These are phyloP conservation scores for Stenotaenia linearis DNA, from an alignment of 2,888 invertebrate species.

Conservation along the genomic window DNA sequence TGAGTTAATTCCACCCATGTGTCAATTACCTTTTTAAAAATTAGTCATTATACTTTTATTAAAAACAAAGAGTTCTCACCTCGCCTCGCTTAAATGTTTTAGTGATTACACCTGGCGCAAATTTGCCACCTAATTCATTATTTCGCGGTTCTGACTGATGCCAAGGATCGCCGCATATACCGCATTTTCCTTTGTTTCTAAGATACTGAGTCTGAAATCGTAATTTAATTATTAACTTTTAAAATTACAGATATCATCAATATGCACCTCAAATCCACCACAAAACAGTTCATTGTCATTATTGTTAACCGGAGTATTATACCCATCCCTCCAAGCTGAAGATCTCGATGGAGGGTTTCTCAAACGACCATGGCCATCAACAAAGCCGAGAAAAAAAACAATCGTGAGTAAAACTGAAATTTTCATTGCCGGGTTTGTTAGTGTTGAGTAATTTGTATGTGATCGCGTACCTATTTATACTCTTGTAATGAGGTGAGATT, in stretches of 20 bases:
- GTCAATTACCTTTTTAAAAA: background rate
- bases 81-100: slow-evolving; percentile 76
- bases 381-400: background rate
- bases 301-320: slow-evolving; percentile 47
- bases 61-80: background rate
- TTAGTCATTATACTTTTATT: background rate
- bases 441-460: background rate
- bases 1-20: slow-evolving; percentile 8
- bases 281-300: slow-evolving; percentile 43
- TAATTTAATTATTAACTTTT: no score
- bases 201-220: slow-evolving; percentile 62
- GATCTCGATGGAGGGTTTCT: slow-evolving; percentile 42
- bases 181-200: slow-evolving; percentile 72
- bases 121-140: slow-evolving; percentile 82
- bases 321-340: slow-evolving; percentile 59
- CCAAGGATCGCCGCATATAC: slow-evolving; percentile 81
- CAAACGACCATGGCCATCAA: slow-evolving; percentile 40
- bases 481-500: background rate
- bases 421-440: background rate
- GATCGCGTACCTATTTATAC: background rate
- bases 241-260: no score
- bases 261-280: slow-evolving; percentile 40
- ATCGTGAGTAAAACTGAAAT: background rate
- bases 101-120: slow-evolving; percentile 75
- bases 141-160: slow-evolving; percentile 66